phyloP scores from a whole-genome alignment of 1,140 invertebrate genomes.

The Anthonomus grandis region DNA sequence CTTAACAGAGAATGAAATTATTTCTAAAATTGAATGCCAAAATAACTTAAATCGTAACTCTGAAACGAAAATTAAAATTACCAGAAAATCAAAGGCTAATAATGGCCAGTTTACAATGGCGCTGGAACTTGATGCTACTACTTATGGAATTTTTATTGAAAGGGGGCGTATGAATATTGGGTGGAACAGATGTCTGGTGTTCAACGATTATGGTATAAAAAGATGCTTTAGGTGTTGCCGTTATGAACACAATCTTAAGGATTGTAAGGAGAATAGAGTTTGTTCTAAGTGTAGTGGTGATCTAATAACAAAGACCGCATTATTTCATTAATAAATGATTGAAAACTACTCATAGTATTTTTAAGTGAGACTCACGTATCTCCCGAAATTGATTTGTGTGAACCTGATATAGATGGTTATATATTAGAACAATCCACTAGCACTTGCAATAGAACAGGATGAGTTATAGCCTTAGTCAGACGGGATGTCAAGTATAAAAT shows the following conservation, averaged over 20 bases:
- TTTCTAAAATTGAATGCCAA: too few relatives aligned
- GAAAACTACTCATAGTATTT: neutral
- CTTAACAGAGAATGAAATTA: too few relatives aligned
- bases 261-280: neutral
- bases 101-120: too few relatives aligned
- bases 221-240: slow-evolving; percentile 3
- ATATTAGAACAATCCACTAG: neutral
- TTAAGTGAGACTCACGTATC: slow-evolving; percentile 7
- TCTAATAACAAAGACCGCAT: neutral
- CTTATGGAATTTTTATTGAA: neutral
- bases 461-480: slow-evolving; percentile 1
- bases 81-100: too few relatives aligned
- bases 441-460: neutral
- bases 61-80: too few relatives aligned
- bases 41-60: too few relatives aligned
- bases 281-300: neutral
- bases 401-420: slow-evolving; percentile 4
- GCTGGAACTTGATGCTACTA: neutral
- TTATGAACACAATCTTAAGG: neutral
- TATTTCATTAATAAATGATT: slow-evolving; percentile 3
- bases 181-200: slow-evolving; percentile 1
- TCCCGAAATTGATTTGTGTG: neutral
- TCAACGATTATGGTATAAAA: neutral
- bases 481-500: slow-evolving; percentile 1
- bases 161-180: slow-evolving; percentile 3